Base-by-base conservation (phyloP, 2,797 vertebrate genomes). In the Pseudochaenichthys georgianus region DNA sequence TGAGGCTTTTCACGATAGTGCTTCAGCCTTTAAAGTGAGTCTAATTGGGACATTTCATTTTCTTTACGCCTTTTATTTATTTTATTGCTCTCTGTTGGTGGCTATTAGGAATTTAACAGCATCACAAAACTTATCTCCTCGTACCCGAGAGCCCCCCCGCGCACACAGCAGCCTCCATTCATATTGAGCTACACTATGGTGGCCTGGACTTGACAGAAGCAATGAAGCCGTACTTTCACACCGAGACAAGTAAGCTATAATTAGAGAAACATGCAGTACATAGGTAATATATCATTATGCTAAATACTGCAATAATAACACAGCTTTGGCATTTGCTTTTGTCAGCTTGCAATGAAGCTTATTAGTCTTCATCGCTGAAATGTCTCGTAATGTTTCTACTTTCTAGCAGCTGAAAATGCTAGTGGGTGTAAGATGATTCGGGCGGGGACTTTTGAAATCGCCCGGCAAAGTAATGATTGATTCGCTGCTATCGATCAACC, bases 271-370 rank as follows among this genome's bases (percentile, higher is more conserved):
- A 75, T 61, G 51, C 21, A 15, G 59, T 67, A 66, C 81, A 84
- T 59, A 74, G 82, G 75, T 78, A 42, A 79, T 87, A 77, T 50
- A 84, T 89, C 83, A 83, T 61, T 3, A 19, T 13, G 63, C 60
- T 82, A 85, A 87, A 84, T 75, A 79, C 61, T 60, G 70, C 75
- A 68, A 34, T 81, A 85, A 88, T 83, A 87, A 88, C 69, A 74
- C 79, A 47, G 64, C 69, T 76, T 58, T 88, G 78, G 75, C 80
- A 82, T 87, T 87, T 86, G 77, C 64, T 60, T 75, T 62, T 42
- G 74, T 63, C 51, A 43, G 50, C 46, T 59, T 15, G 21, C 53
- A 76, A 75, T 45, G 31, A 71, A 60, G 28, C 50, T 67, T 69
- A 70, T 87, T 81, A 72, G 80, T 83, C 83, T 70, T 73, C 48